Evolutionary conservation across 2,888 invertebrate species (phyloP).

Genomic region (Labia minor): DNA sequence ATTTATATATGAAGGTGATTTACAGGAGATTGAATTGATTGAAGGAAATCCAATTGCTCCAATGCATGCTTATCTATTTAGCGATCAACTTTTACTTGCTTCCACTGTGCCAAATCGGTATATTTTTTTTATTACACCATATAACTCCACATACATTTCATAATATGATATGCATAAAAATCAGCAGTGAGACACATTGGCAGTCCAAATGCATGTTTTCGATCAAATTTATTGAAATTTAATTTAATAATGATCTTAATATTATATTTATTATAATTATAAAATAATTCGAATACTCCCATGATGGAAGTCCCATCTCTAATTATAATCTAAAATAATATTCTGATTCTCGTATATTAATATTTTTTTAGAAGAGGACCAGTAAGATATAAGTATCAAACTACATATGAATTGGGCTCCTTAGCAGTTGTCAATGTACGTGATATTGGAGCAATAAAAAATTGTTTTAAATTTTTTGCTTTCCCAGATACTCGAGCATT

Average conservation of each 20-base stretch:
- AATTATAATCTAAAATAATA: too few relatives aligned
- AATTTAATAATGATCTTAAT: too few relatives aligned
- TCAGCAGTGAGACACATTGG: too few relatives aligned
- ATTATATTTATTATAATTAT: too few relatives aligned
- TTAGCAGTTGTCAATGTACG: conserved; percentile 89
- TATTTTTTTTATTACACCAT: conserved; percentile 16
- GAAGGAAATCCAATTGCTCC: conserved; percentile 77
- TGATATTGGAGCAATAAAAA: conserved; percentile 78
- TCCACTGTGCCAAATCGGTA: conserved; percentile 60
- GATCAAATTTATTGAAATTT: too few relatives aligned
- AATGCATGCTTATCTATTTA: conserved; percentile 85
- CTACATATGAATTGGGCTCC: conserved; percentile 73
- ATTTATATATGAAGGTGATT: conserved; percentile 82
- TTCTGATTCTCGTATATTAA: too few relatives aligned
- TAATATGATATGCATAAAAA: too few relatives aligned
- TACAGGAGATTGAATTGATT: conserved; percentile 78
- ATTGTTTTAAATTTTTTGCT: conserved; percentile 78
- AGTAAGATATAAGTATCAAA: conserved; percentile 72
- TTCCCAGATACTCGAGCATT: conserved; percentile 89
- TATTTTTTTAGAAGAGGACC: conserved; percentile 47
- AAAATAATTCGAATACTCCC: too few relatives aligned
- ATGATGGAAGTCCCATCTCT: too few relatives aligned
- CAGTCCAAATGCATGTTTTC: too few relatives aligned
- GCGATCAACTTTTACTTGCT: conserved; percentile 83
- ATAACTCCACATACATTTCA: too few relatives aligned